phyloP scores from a whole-genome alignment of 2,888 invertebrate species.

The Tinea trinotella region DNA sequence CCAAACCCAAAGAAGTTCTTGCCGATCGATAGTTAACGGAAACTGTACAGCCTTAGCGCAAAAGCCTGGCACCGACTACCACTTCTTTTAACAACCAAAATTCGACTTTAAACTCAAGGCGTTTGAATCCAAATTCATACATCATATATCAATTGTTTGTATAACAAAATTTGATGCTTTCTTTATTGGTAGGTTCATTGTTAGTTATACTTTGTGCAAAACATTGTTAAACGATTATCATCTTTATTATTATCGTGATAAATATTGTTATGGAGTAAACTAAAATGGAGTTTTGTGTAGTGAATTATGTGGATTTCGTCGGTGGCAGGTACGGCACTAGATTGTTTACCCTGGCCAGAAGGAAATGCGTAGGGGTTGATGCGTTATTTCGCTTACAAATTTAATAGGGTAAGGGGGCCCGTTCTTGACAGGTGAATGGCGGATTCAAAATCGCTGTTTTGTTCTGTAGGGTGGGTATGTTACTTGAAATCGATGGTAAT shows the following conservation, averaged over 20 bases:
- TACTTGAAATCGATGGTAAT: conserved; percentile 11
- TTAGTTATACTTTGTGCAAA: not conserved
- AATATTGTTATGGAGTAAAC: not conserved
- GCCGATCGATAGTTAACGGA: conserved; percentile 13
- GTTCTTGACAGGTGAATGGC: conserved; percentile 15
- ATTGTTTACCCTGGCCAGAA: conserved; percentile 5
- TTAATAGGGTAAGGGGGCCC: conserved; percentile 10
- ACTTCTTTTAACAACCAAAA: not conserved
- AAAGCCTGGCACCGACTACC: conserved; percentile 13
- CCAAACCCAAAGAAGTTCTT: not conserved
- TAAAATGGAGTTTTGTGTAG: not conserved
- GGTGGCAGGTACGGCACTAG: conserved; percentile 1
- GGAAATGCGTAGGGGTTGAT: conserved; percentile 15
- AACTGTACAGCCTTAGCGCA: conserved; percentile 11
- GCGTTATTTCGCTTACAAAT: conserved; percentile 10
- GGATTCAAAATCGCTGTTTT: conserved; percentile 11
- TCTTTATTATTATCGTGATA: not conserved
- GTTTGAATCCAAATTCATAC: not conserved
- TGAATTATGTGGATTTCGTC: not conserved
- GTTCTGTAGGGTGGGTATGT: not conserved
- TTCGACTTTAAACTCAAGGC: not conserved
- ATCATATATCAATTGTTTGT: not conserved
- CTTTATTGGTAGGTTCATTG: not conserved
- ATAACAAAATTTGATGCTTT: not conserved
- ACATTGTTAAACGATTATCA: not conserved